Evolutionary conservation across 2,888 invertebrate species (phyloP), one percentile per base, ranked within the genome.

Genomic region (Scaptomyza reducta): DNA sequence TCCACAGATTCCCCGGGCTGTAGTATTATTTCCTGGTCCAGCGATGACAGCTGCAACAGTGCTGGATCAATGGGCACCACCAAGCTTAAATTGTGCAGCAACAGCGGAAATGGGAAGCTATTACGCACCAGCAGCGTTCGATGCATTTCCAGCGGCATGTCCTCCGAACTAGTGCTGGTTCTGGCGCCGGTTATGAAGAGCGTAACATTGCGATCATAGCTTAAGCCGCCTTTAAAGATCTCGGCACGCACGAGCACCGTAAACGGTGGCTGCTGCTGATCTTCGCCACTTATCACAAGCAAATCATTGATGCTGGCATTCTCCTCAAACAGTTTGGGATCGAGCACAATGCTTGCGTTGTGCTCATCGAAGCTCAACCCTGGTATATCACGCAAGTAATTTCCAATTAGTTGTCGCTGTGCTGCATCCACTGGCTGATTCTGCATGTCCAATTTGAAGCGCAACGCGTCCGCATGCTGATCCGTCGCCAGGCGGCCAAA

Each of bases 401-500:
- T 74, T 14, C 73, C 78, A 16, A 81, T 69, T 1, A 88, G 53
- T 13, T 59, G 50, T 9, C 65, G 55, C 45, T 73, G 70, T 5
- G 46, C 41, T 6, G 61, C 68, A 31, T 67, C 55, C 16, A 45
- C 60, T 54, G 75, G 69, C 41, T 73, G 47, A 74, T 81, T 90
- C 6, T 86, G 81, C 40, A 91, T 74, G 35, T 90, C 81, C 18
- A 91, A 64, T 77, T 94, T 94, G 56, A 92, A 88, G 77, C 91
- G 92, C 77, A 92, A 94, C 9, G 95, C 94, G 51, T 93, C 71
- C n/a, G 64, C 60, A 14, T 70, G 40, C 25, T 74, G 70, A 25
- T 82, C 62, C 0, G 74, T 95, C 51, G 96, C 95, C 51, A 97
- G 93, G 66, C 96, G 94, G 33, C 97, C 97, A 92, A 97, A 97